Percentiles rank a stretch among this genome's conserved stretches.
phyloP scores from a whole-genome alignment of 2,113 vertebrate species.

The Hiodon tergisus region DNA sequence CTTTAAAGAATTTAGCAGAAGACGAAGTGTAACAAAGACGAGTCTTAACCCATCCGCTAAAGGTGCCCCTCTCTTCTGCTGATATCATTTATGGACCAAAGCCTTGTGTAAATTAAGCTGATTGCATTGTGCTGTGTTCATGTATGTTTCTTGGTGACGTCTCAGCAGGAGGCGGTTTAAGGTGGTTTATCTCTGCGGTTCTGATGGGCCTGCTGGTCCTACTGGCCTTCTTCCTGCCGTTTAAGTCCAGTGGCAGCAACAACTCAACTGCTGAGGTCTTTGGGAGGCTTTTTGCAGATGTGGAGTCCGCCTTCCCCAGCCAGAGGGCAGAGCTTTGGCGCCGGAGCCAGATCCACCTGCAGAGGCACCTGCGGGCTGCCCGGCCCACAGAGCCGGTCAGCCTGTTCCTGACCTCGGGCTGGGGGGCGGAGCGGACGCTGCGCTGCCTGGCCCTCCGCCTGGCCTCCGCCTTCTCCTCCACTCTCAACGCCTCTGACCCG shows the following conservation, averaged over 20 bases:
- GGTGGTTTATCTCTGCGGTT: not conserved
- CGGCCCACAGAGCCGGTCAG: constrained; percentile 74
- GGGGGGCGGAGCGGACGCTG: constrained; percentile 63
- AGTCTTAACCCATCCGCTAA: not conserved
- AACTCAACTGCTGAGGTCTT: constrained; percentile 55
- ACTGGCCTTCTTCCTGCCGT: not conserved
- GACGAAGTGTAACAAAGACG: not conserved
- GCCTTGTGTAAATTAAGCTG: not conserved
- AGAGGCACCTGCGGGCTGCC: constrained; percentile 69
- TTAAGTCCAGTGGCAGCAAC: not conserved
- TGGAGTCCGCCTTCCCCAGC: constrained; percentile 55
- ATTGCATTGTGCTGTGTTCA: not conserved
- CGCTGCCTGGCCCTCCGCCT: constrained; percentile 61
- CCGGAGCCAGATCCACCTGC: constrained; percentile 66
- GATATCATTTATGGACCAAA: too few species aligned
- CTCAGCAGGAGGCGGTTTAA: not conserved
- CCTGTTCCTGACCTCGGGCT: constrained; percentile 75
- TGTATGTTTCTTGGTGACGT: not conserved
- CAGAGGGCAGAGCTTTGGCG: constrained; percentile 64
- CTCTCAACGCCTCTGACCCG: constrained; percentile 40
- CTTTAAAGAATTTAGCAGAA: not conserved
- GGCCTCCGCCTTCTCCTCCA: constrained; percentile 52
- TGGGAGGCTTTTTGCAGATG: constrained; percentile 48
- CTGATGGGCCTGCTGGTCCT: not conserved
- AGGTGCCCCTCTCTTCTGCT: too few species aligned